phyloP scores from a whole-genome alignment of 2,113 vertebrate species.

The Mellivora capensis region DNA sequence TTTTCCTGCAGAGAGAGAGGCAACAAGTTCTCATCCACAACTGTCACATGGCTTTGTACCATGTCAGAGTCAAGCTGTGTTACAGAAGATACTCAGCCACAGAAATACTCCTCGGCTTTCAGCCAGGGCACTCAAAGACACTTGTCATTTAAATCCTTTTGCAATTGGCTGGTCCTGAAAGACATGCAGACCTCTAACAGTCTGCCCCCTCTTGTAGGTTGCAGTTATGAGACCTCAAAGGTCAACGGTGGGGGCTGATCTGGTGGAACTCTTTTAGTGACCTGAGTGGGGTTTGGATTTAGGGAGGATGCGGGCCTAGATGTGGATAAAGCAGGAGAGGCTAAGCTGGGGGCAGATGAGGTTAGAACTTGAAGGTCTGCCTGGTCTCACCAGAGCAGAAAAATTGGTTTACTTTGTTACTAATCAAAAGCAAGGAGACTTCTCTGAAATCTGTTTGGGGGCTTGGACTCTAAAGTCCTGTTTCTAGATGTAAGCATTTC shows the following conservation, averaged over 20 bases:
- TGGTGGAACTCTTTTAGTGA: background rate
- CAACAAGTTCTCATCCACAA: background rate
- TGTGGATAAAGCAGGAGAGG: background rate
- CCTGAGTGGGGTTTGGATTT: background rate
- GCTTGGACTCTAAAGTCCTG: background rate
- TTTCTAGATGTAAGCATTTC: conserved; percentile 33
- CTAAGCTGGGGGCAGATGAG: background rate
- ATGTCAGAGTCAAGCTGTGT: background rate
- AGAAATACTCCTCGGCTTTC: background rate
- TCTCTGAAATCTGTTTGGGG: conserved; percentile 17
- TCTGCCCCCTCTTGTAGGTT: no score
- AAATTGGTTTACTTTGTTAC: background rate
- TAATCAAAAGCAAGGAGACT: conserved; percentile 7
- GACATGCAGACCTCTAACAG: background rate
- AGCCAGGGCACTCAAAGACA: background rate
- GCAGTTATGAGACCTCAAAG: background rate
- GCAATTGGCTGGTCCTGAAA: background rate
- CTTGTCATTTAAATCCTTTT: background rate
- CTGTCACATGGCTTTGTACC: background rate
- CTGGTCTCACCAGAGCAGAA: background rate
- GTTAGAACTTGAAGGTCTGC: background rate
- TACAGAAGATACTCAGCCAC: background rate
- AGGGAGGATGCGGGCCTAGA: background rate
- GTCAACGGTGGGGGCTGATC: background rate
- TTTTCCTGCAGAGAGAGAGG: background rate